These are phyloP conservation scores for Ascidia mentula DNA, from an alignment of 23 tunicate species.

Conservation along the genomic window DNA sequence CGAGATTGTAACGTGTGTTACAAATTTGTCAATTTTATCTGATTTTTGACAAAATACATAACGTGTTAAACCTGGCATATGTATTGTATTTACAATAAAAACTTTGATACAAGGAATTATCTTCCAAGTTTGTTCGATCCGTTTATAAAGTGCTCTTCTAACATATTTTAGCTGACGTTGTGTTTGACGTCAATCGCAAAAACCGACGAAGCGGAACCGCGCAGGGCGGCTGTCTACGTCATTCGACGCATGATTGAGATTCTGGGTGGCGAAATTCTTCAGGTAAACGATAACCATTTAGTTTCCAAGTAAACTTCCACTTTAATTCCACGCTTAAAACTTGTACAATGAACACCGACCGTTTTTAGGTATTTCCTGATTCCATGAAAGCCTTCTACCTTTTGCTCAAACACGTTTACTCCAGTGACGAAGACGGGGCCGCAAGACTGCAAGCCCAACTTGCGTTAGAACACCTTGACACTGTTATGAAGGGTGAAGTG, in stretches of 20 bases:
- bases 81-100: no score
- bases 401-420: slow-evolving; percentile 24
- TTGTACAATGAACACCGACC: no score
- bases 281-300: slow-evolving; percentile 13
- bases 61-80: no score
- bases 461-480: slow-evolving; percentile 60
- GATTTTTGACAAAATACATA: no score
- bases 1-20: no score
- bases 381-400: slow-evolving; percentile 27
- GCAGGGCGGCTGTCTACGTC: slow-evolving; percentile 42
- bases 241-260: slow-evolving; percentile 27
- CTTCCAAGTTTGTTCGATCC: no score
- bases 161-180: slow-evolving; percentile 24
- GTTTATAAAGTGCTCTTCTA: no score
- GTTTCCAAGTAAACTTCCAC: no score
- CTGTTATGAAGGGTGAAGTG: slow-evolving; percentile 38
- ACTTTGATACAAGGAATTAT: no score
- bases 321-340: no score
- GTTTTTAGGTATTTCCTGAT: slow-evolving; percentile 40
- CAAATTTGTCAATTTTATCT: no score
- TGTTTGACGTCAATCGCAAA: slow-evolving; percentile 15
- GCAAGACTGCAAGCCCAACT: slow-evolving; percentile 72
- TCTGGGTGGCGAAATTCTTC: slow-evolving; percentile 23
- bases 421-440: slow-evolving; percentile 40
- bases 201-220: slow-evolving; percentile 23